Base-by-base conservation (phyloP, 64 coral and sea anemone species). In the Stichodactyla mertensii region DNA sequence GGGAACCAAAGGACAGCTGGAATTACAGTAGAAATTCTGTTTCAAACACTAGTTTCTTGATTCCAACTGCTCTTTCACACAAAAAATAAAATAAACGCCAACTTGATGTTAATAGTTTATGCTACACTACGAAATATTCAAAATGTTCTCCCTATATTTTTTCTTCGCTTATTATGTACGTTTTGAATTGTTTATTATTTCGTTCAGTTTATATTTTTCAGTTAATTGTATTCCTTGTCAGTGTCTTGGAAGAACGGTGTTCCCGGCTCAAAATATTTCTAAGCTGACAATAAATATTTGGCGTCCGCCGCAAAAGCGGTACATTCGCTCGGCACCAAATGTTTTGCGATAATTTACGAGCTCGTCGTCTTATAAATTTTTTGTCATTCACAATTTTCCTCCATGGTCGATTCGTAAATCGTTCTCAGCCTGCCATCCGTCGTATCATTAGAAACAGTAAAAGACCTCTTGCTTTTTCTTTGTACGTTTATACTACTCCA, bases 391-490 rank as follows among this genome's bases (percentile, higher is more conserved):
- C 69, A 74, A 14, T 74, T 26, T 85, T 85, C 83, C 23, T 85
- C 83, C 83, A 84, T 55, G 52, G 52, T 60, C 10, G 83, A 85
- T 62, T 85, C 83, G 24, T 85, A 85, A 60, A 85, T 85, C 24
- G 83, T 85, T 36, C 83, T 36, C 83, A 85, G 7, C 52, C 60
- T 20, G 12, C 83, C 83, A 51, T 85, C 83, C 18, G 60, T 85
- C 31, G 55, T 24, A 52, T 85, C 83, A 6, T 61, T 85, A 24
- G 83, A 85, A 14, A 61, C 54, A 85, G 78, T 81, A 81, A 81
- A 81, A 16, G 78, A 81, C n/a, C 78, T 54, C 78, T 81, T 81
- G 51, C 26, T 81, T 81, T n/a, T 81, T 52, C 53, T 81, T 55
- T 81, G 78, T 9, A 81, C 78, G 15, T 81, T 81, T 23, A 81